phyloP scores from a whole-genome alignment of 1,140 invertebrate genomes.

The Lasaia peninsularis region DNA sequence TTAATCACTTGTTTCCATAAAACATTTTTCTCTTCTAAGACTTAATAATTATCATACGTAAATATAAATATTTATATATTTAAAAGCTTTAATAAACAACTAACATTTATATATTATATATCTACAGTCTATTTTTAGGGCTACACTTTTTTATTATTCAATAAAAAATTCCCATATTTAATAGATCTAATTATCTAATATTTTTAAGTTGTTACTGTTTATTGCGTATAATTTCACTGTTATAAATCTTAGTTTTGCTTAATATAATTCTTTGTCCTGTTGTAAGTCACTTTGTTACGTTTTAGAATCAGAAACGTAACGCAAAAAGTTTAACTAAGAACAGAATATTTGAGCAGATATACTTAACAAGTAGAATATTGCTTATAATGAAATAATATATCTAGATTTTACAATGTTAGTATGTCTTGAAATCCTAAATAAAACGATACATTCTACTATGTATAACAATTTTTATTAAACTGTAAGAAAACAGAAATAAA shows the following conservation, averaged over 20 bases:
- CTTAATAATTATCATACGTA: conserved; percentile 17
- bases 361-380: conserved; percentile 3
- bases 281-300: conserved; percentile 19
- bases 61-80: conserved; percentile 23
- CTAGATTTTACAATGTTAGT: not conserved
- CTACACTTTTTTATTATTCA: conserved; percentile 43
- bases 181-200: conserved; percentile 18
- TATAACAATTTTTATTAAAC: not conserved
- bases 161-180: conserved; percentile 21
- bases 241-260: conserved; percentile 15
- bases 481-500: not conserved
- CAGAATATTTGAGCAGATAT: conserved; percentile 5
- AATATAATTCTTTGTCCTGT: conserved; percentile 19
- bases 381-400: not conserved
- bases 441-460: not conserved
- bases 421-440: not conserved
- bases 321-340: conserved; percentile 13
- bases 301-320: conserved; percentile 15
- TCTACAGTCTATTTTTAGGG: conserved; percentile 55
- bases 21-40: conserved; percentile 15
- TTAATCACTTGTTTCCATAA: conserved; percentile 2
- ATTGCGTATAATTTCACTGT: conserved; percentile 10
- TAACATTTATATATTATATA: conserved; percentile 61
- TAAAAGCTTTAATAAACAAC: conserved; percentile 54
- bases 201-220: conserved; percentile 21